Evolutionary conservation across 37 sponge, comb jelly and placozoan genomes (phyloP).

Genomic region (Crambe crambe): DNA sequence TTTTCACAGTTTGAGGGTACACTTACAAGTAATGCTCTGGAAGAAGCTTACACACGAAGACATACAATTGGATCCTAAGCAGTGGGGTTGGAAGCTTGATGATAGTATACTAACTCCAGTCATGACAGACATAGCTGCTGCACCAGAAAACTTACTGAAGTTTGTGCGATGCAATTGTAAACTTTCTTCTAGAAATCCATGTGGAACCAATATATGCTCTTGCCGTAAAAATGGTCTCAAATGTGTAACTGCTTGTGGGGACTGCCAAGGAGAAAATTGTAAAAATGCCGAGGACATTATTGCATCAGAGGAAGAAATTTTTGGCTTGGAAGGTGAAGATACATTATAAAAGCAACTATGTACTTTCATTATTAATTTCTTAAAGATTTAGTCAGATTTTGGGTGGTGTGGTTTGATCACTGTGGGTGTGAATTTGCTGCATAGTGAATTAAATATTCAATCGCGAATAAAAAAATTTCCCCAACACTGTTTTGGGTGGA

Average conservation of each 20-base stretch:
- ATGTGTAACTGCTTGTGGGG: slow-evolving; percentile 47
- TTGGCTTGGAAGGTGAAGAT: not conserved
- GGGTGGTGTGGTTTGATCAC: too few species aligned
- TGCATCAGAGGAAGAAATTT: not conserved
- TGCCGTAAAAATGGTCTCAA: slow-evolving; percentile 4
- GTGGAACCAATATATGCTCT: slow-evolving; percentile 48
- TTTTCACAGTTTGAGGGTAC: slow-evolving; percentile 48
- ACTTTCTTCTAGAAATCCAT: slow-evolving; percentile 26
- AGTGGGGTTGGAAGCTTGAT: slow-evolving; percentile 1
- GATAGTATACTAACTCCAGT: not conserved
- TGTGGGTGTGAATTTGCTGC: too few species aligned
- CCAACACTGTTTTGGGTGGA: too few species aligned
- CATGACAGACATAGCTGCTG: not conserved
- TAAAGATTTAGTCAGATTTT: not conserved
- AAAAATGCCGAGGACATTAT: slow-evolving; percentile 12
- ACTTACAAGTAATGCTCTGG: slow-evolving; percentile 47
- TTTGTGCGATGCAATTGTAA: not conserved
- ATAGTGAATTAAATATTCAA: too few species aligned
- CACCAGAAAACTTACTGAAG: not conserved
- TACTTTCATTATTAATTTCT: not conserved
- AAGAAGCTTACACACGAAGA: slow-evolving; percentile 3
- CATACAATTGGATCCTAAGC: slow-evolving; percentile 10
- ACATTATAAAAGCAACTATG: too few species aligned
- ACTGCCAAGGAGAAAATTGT: slow-evolving; percentile 41
- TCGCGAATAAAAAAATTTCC: not conserved